Base-by-base conservation (phyloP, 1,140 invertebrate species). In the Littorina saxatilis region DNA sequence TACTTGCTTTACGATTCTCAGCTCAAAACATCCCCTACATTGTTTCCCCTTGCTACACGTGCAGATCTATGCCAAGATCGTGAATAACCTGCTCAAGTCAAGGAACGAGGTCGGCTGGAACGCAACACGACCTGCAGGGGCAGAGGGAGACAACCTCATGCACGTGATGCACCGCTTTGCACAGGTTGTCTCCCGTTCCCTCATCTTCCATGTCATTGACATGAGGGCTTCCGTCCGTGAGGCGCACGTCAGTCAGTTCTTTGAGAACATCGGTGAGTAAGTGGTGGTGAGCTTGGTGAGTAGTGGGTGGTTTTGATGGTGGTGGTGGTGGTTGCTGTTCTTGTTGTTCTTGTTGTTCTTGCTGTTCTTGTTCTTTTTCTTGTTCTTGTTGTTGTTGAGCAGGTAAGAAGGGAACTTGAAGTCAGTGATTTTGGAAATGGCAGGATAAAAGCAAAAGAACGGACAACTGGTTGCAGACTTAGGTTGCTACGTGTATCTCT, bases 141-240 rank as follows among this genome's bases (percentile, higher is more conserved):
- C 85, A n/a, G 90, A 91, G 63, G 90, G 87, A 0, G 90, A 91
- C 79, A 88, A 86, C 39, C 84, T 92, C 7, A 82, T 92, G 73
- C 43, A 83, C n/a, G 87, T 89, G 23, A 85, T 92, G 82, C 82
- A 89, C 27, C 70, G 84, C 27, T 90, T 91, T 83, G 82, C 89
- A 27, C 78, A 87, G 63, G 87, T 89, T 23, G 82, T 90, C 20
- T 84, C 88, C 27, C 81, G 86, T 43, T 90, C 86, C 72, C 82
- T 92, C 39, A 72, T 88, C 77, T 88, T 89, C 73, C 90, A 92
- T 68, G 86, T 91, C 40, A 81, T 86, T 27, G 84, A 87, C 35
- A 81, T 80, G n/a, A 52, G 63, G 7, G 79, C 87, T 3, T 35
- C 72, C 0, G 78, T 78, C 58, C 80, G 84, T 23, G 82, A 89